Evolutionary conservation across 2,113 vertebrate species (phyloP), one percentile per base, ranked within the genome.

Genomic region (Engystomops pustulosus): DNA sequence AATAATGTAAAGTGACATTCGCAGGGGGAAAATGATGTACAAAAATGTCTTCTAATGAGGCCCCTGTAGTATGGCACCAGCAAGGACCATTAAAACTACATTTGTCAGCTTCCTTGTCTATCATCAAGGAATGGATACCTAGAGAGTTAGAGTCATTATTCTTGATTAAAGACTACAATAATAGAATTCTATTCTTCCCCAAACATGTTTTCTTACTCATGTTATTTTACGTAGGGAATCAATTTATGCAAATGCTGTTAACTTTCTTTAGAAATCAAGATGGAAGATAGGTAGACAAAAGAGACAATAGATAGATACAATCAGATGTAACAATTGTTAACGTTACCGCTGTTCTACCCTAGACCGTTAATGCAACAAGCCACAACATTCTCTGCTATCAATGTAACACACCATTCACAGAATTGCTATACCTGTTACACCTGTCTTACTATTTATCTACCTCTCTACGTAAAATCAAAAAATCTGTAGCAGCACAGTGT

Each of bases 41-140:
- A 90, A 90, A 93, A 90, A 88, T 83, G 84, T 88, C 77, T 90
- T 76, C 87, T 93, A 93, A 93, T 91, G 88, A 92, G 89, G 85
- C 85, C 88, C 88, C 88, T 81, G 74, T 88, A 91, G 90, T 87
- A 90, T 85, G 82, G 72, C 87, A 89, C 88, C 81, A 90, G 91
- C 83, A 86, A 89, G 88, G 88, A 89, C 80, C 85, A 89, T 90
- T 87, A 86, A 86, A 75, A 70, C 80, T 87, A 86, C 87, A 87
- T 90, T 91, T 90, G 88, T 91, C 89, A 90, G 86, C 89, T 89
- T 89, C 82, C 86, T 86, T 85, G 55, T 79, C 87, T 87, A 80
- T 89, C 86, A 86, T 87, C 78, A 87, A 72, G 49, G 88, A 87
- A 86, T 91, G 89, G 81, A 89, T 85, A 80, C 87, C 90, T 89